Evolutionary conservation across 2,113 vertebrate species (phyloP).

Genomic region (Hydrochoerus hydrochaeris): DNA sequence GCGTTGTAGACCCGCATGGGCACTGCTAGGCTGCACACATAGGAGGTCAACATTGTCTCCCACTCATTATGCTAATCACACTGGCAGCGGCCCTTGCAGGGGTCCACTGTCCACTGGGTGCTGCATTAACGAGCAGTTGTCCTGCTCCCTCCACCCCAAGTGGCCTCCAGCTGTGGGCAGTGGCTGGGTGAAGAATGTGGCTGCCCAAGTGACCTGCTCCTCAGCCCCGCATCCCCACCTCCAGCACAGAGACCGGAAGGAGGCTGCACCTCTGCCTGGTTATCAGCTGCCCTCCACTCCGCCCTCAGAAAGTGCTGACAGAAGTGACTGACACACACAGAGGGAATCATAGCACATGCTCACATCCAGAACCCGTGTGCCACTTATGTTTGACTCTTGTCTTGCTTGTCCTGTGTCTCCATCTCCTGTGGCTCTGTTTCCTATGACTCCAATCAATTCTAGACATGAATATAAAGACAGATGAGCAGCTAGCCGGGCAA

Average conservation of each 20-base stretch:
- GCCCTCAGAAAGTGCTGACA: accelerated
- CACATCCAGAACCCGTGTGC: accelerated
- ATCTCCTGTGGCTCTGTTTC: neutral
- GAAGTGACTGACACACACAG: accelerated
- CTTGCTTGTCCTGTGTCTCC: neutral
- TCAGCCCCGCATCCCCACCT: conserved; percentile 19
- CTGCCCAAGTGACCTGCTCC: conserved; percentile 58
- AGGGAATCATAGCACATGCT: accelerated
- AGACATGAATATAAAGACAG: accelerated
- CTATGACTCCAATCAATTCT: accelerated
- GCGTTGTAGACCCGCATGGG: conserved; percentile 68
- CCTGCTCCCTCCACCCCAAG: neutral
- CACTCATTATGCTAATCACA: conserved; percentile 76
- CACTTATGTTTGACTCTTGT: accelerated
- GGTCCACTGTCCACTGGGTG: conserved; percentile 71
- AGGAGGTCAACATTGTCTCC: conserved; percentile 79
- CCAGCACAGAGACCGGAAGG: neutral
- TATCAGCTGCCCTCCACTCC: accelerated
- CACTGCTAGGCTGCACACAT: conserved; percentile 63
- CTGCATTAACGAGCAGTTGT: conserved; percentile 73
- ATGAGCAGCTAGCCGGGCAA: neutral
- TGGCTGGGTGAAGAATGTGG: conserved; percentile 57
- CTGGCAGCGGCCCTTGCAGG: neutral
- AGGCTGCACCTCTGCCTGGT: neutral
- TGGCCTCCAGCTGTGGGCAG: conserved; percentile 48